Conservation (phyloP, 2,113 vertebrate species). For the Apodemus sylvaticus region DNA sequence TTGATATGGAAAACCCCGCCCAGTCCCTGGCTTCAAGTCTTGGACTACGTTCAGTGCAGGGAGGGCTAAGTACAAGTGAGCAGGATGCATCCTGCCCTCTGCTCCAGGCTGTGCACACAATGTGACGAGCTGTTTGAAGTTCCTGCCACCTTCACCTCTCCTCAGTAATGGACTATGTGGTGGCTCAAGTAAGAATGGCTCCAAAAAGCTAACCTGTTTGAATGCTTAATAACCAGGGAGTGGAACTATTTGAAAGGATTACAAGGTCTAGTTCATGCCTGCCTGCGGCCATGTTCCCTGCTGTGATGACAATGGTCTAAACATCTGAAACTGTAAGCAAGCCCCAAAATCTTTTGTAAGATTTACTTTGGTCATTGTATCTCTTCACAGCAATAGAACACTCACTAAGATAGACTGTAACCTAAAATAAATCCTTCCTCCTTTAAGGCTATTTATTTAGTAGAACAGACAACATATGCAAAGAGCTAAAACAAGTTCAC, state of each 20-base stretch:
- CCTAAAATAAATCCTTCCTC: neutral
- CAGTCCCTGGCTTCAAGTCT: neutral
- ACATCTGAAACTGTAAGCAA: neutral
- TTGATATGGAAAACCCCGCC: neutral
- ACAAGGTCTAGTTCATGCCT: neutral
- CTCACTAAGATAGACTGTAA: neutral
- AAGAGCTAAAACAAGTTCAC: neutral
- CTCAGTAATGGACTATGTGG: neutral
- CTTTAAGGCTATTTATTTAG: neutral
- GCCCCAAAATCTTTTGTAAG: neutral
- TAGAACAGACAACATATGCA: neutral
- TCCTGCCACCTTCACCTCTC: neutral
- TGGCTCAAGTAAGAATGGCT: neutral
- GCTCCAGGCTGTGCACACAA: neutral
- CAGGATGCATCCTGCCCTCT: neutral
- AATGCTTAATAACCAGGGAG: neutral
- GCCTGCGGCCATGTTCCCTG: neutral
- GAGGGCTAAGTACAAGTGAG: neutral
- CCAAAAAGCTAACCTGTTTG: neutral
- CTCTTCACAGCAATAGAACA: neutral
- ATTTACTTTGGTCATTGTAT: neutral
- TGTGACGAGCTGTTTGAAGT: neutral
- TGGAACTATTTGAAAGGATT: neutral
- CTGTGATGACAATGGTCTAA: neutral
- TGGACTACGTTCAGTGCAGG: neutral